These are phyloP conservation scores for Micromys minutus DNA, from an alignment of 2,113 vertebrate species.

Conservation along the genomic window DNA sequence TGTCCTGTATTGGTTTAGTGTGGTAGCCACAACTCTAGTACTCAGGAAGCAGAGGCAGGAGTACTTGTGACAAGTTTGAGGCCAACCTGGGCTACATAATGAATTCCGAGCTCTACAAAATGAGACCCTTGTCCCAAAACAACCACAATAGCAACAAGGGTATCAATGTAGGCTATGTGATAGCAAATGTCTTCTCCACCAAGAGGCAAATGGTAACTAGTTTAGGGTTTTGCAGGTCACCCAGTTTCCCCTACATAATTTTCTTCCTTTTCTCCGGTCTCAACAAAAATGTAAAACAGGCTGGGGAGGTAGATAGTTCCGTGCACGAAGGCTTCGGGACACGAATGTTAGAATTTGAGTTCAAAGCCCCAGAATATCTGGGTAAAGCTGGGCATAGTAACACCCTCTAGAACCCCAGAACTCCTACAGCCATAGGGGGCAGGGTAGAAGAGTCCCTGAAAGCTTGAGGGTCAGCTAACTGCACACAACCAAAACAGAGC, in stretches of 20 bases:
- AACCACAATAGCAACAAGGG: background rate
- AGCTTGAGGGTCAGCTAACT: background rate
- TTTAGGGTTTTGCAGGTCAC: background rate
- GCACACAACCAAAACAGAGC: background rate
- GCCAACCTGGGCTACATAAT: background rate
- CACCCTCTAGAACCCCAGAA: background rate
- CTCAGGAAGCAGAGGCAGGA: background rate
- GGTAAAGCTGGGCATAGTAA: background rate
- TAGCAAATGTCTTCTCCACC: background rate
- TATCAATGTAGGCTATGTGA: background rate
- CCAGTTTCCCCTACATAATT: background rate
- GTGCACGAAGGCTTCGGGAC: background rate
- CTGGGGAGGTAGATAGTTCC: background rate
- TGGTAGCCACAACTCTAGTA: background rate
- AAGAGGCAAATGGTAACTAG: background rate
- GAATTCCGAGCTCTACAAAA: background rate
- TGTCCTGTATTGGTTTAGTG: background rate
- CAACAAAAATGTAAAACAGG: slow-evolving; percentile 16
- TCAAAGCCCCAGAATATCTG: background rate
- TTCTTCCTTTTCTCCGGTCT: background rate
- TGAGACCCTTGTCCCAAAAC: background rate
- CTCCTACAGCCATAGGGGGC: background rate
- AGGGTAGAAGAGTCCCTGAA: background rate
- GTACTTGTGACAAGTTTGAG: background rate
- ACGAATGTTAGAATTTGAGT: background rate